A percentile compares a stretch with the other conserved stretches of the same genome.
These are phyloP conservation scores for Agelaius phoeniceus DNA, from an alignment of 2,113 vertebrate genomes.

Conservation along the genomic window DNA sequence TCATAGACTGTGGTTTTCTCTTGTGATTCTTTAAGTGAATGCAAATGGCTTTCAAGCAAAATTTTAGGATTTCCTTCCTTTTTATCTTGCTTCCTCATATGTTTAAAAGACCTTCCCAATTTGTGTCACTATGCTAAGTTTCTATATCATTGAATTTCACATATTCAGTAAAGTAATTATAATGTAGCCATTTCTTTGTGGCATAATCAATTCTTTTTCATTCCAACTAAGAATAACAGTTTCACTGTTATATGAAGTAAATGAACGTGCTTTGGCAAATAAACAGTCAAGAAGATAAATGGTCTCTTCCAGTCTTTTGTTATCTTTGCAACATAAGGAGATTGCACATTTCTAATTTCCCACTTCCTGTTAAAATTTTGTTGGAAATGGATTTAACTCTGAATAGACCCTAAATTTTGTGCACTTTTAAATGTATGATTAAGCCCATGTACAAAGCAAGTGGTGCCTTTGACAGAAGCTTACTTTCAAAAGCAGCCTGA, in stretches of 20 bases:
- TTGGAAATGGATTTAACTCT: neutral
- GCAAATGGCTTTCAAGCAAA: neutral
- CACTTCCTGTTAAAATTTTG: neutral
- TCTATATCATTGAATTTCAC: neutral
- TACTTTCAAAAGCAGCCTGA: neutral
- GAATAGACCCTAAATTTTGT: neutral
- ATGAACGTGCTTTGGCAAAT: neutral
- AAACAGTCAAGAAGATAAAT: neutral
- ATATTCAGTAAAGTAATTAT: neutral
- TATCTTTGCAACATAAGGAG: neutral
- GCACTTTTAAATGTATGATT: neutral
- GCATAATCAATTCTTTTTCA: neutral
- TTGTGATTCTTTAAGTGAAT: neutral
- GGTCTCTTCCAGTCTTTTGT: neutral
- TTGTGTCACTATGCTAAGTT: neutral
- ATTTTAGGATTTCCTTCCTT: constrained; percentile 17
- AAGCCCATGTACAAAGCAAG: neutral
- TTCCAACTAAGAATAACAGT: neutral
- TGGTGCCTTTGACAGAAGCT: neutral
- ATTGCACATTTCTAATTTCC: neutral
- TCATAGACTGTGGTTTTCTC: neutral
- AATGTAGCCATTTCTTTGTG: neutral
- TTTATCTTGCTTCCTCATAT: constrained; percentile 8
- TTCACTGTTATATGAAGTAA: neutral
- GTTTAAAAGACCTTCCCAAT: neutral